phyloP scores from a whole-genome alignment of 2,797 vertebrate species.

The Malacoctenus gilli region DNA sequence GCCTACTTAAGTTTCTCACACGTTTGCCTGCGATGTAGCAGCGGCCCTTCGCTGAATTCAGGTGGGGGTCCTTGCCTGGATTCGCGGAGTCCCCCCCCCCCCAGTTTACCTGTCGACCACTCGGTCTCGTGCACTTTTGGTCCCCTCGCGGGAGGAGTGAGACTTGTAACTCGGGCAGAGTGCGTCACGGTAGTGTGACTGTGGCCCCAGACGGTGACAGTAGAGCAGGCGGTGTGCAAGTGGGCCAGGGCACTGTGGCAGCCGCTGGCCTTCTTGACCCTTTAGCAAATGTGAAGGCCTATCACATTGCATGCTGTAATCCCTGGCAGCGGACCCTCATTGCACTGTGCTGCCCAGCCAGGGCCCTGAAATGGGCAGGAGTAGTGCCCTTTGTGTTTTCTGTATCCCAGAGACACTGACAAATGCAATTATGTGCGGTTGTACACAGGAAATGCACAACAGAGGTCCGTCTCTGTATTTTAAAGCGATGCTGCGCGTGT shows the following conservation, averaged over 20 bases:
- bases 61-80: conserved; percentile 43
- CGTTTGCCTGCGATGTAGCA: conserved; percentile 61
- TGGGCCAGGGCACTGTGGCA: conserved; percentile 35
- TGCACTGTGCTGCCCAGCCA: conserved; percentile 36
- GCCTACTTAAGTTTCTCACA: conserved; percentile 76
- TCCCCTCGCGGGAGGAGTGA: conserved; percentile 29
- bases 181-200: conserved; percentile 48
- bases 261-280: conserved; percentile 64
- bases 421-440: conserved; percentile 10
- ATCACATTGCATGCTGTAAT: conserved; percentile 72
- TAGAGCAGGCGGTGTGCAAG: conserved; percentile 26
- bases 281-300: conserved; percentile 64
- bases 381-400: conserved; percentile 7
- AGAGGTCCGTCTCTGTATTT: conserved; percentile 4
- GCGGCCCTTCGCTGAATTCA: conserved; percentile 52
- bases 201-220: conserved; percentile 35
- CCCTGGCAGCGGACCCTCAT: conserved; percentile 56
- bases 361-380: conserved; percentile 32
- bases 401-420: too few relatives aligned
- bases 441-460: conserved; percentile 11
- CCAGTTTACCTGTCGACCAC: conserved; percentile 4
- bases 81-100: conserved; percentile 24
- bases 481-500: conserved; percentile 10
- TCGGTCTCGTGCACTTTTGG: conserved; percentile 12
- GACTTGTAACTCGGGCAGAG: conserved; percentile 41